Evolutionary conservation across 1,140 invertebrate genomes (phyloP).

Genomic region (Chironomus tepperi): DNA sequence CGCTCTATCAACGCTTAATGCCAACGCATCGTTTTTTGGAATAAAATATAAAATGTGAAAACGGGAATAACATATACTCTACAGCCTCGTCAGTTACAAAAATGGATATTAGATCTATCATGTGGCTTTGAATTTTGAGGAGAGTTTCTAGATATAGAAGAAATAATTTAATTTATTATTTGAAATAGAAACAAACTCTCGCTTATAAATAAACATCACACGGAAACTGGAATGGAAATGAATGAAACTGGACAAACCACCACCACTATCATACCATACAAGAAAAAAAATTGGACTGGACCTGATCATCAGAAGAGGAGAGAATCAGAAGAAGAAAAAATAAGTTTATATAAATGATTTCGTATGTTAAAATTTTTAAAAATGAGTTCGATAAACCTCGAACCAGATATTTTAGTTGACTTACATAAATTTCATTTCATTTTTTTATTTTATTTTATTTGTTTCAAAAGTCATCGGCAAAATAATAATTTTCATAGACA

Average conservation of each 20-base stretch:
- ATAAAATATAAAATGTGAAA: too few species aligned
- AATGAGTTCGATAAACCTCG: constrained; percentile 4
- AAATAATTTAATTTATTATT: constrained; percentile 10
- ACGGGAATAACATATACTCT: too few species aligned
- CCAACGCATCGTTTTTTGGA: background rate
- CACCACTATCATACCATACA: background rate
- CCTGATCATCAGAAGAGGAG: too few species aligned
- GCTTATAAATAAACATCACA: constrained; percentile 13
- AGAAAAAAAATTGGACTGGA: too few species aligned
- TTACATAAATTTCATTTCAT: background rate
- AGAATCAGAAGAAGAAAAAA: background rate
- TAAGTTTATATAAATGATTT: background rate
- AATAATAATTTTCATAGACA: constrained; percentile 7
- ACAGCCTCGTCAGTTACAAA: too few species aligned
- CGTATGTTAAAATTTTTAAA: background rate
- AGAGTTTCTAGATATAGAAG: background rate
- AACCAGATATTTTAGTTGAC: constrained; percentile 2
- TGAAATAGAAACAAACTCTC: constrained; percentile 1
- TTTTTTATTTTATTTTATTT: too few species aligned
- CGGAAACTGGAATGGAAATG: constrained; percentile 6
- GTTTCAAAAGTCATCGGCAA: background rate
- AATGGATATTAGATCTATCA: too few species aligned
- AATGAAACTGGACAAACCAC: constrained; percentile 12
- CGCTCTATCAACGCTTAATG: background rate
- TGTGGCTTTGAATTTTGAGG: too few species aligned